phyloP scores from a whole-genome alignment of 2,113 vertebrate genomes.

The Actenoides hombroni region DNA sequence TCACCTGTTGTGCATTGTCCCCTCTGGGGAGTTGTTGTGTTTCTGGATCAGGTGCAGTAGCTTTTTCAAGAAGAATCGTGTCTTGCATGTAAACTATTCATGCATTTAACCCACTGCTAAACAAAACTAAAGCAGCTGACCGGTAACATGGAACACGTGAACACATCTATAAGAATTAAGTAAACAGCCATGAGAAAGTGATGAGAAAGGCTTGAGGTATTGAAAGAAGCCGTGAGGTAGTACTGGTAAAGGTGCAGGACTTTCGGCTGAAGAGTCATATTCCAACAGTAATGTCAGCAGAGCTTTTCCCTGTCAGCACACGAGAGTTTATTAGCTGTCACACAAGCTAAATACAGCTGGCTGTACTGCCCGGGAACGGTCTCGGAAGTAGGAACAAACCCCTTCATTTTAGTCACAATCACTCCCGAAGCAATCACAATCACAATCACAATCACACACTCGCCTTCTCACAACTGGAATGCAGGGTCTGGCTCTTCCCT shows the following conservation, averaged over 20 bases:
- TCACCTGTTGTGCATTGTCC: not conserved
- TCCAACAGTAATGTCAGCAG: not conserved
- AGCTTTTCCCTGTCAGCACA: not conserved
- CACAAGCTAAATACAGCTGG: not conserved
- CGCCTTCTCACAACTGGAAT: not conserved
- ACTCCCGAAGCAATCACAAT: not conserved
- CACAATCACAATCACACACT: not conserved
- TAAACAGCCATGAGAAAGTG: not conserved
- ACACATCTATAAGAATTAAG: not conserved
- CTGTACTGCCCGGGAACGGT: not conserved
- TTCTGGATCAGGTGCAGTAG: not conserved
- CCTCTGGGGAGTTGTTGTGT: not conserved
- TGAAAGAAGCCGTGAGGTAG: not conserved
- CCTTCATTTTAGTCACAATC: not conserved
- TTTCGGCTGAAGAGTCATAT: not conserved
- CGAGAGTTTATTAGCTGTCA: not conserved
- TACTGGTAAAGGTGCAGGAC: not conserved
- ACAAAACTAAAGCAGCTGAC: not conserved
- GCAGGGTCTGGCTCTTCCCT: not conserved
- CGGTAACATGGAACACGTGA: not conserved
- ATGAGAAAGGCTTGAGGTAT: not conserved
- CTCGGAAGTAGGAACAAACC: not conserved
- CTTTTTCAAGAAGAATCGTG: not conserved
- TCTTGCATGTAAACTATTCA: not conserved
- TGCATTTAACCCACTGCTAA: not conserved